phyloP scores from a whole-genome alignment of 64 coral and sea anemone species.

The Stichodactyla mertensii region DNA sequence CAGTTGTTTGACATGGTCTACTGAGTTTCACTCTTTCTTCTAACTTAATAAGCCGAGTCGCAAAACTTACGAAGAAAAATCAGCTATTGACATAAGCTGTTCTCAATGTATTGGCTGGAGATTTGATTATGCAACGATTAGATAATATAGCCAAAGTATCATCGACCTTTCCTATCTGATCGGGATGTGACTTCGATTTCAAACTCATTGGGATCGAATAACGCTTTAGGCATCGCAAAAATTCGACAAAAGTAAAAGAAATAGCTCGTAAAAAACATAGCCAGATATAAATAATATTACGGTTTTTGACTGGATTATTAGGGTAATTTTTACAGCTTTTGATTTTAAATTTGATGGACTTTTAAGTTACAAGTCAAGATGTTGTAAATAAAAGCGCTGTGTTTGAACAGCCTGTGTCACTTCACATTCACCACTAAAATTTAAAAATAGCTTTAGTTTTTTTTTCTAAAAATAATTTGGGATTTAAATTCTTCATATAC shows the following conservation, averaged over 20 bases:
- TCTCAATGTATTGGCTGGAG: constrained; percentile 5
- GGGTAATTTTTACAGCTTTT: neutral
- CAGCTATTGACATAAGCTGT: constrained; percentile 12
- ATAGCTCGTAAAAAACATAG: too few species aligned
- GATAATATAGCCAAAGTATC: constrained; percentile 4
- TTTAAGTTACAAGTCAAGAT: neutral
- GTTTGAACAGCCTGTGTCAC: neutral
- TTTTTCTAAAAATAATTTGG: too few species aligned
- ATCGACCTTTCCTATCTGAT: neutral
- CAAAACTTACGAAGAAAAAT: neutral
- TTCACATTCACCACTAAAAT: too few species aligned
- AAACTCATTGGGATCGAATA: neutral
- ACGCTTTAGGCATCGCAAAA: neutral
- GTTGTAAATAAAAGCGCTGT: neutral
- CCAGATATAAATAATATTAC: too few species aligned
- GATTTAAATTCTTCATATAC: too few species aligned
- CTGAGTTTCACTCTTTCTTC: neutral
- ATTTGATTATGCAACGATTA: neutral
- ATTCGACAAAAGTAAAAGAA: neutral
- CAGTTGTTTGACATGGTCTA: neutral
- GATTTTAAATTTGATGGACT: neutral
- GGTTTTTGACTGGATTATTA: neutral
- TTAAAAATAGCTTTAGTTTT: too few species aligned
- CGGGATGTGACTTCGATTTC: neutral
- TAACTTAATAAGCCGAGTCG: neutral